Evolutionary conservation across 2,888 invertebrate species (phyloP), one percentile per base, ranked within the genome.

Genomic region (Trichogramma evanescens): DNA sequence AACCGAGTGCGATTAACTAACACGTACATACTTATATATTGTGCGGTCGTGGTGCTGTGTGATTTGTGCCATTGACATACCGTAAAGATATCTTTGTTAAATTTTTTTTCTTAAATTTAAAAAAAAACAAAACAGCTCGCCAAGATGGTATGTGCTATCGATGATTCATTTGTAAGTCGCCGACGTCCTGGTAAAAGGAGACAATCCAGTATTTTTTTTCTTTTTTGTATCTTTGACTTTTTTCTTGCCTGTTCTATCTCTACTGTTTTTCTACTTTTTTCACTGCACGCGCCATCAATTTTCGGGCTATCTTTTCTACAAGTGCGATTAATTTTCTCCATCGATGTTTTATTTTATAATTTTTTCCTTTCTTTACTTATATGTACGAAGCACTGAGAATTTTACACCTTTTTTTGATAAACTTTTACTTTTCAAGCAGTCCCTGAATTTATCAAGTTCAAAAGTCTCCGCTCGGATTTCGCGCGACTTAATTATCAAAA

Each of bases 81-180:
- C 26, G 26, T 26, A 26, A 26, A 26, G 26, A 26, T 26, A 26
- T 26, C 26, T 26, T 26, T 26, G 26, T 26, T 26, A 26, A 26
- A 26, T 26, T 26, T 26, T 26, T 26, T 26, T 26, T 26, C 26
- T 26, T 48, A 48, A 48, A 48, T 6, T 13, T 50, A 55, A 59
- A 59, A 43, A 54, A 52, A 56, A 38, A 41, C 51, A 44, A 43
- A n/a, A 53, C 55, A 58, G 50, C 63, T 66, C 68, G 69, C 68
- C 74, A 73, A 71, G 72, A 77, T 77, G 77, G 77, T 77, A 77
- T 77, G 77, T 77, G 75, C 76, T 69, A 75, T 77, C 72, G 74
- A 75, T 74, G 75, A 77, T 76, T 75, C 76, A 76, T 74, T 77
- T 70, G 77, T 77, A 77, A 77, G 77, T 77, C 75, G 75, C 71